Conservation (phyloP, 2,113 vertebrate species). For the Megatriorchis doriae region DNA sequence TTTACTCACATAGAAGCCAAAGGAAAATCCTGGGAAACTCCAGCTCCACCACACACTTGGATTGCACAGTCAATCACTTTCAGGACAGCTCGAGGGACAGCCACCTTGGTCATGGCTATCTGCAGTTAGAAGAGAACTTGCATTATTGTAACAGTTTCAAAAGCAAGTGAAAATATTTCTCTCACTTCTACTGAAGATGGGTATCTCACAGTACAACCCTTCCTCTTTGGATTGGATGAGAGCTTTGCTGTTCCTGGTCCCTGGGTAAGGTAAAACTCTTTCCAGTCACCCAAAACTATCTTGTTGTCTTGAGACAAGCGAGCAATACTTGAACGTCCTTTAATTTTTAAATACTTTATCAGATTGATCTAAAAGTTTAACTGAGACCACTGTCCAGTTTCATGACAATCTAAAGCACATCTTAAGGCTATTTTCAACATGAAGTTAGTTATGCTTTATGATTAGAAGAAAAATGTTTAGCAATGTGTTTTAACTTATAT, state of each 20-base stretch:
- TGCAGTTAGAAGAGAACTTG: constrained; percentile 16
- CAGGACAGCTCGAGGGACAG: constrained; percentile 82
- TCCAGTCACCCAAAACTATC: background rate
- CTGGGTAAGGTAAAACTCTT: background rate
- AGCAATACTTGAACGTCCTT: background rate
- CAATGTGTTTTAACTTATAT: background rate
- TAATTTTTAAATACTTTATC: background rate
- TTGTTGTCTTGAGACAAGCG: background rate
- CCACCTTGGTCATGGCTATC: constrained; percentile 94
- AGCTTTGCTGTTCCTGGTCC: background rate
- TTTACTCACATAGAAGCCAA: constrained; percentile 88
- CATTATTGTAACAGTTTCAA: background rate
- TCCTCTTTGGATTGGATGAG: background rate
- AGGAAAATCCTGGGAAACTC: constrained; percentile 87
- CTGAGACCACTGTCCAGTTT: background rate
- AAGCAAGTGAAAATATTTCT: background rate
- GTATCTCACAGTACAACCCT: background rate
- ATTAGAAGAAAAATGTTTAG: background rate
- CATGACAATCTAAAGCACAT: background rate
- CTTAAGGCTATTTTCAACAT: background rate
- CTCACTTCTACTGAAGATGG: background rate
- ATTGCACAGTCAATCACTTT: constrained; percentile 86
- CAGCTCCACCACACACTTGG: constrained; percentile 86
- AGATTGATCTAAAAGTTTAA: background rate
- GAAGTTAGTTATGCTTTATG: background rate